Percentiles rank a stretch among this genome's conserved stretches.
Conservation (phyloP, 2,888 invertebrate genomes). For the Plusia festucae region DNA sequence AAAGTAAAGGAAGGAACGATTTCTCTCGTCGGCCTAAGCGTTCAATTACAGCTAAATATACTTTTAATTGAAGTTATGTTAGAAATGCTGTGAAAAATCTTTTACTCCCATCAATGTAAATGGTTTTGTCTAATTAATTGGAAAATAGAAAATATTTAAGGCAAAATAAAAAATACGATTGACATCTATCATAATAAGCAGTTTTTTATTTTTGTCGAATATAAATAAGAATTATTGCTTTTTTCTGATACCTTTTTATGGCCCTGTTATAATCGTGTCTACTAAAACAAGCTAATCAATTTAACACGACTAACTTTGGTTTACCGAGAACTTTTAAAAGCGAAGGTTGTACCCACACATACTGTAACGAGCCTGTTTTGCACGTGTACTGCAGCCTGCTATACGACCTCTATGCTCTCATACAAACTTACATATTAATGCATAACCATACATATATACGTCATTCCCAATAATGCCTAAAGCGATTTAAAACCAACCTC, state of each 20-base stretch:
- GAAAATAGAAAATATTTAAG: too few relatives aligned
- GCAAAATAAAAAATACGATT: too few relatives aligned
- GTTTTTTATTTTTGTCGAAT: too few relatives aligned
- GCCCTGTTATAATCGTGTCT: background rate
- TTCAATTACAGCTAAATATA: background rate
- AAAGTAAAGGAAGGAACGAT: background rate
- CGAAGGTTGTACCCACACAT: conserved; percentile 49
- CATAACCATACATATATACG: conserved; percentile 41
- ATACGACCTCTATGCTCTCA: conserved; percentile 42
- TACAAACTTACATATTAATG: conserved; percentile 49
- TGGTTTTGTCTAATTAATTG: too few relatives aligned
- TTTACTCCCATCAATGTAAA: background rate
- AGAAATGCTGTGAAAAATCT: background rate
- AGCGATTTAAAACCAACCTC: conserved; percentile 40
- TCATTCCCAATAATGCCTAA: conserved; percentile 30
- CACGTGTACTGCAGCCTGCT: conserved; percentile 34
- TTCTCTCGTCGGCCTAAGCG: background rate
- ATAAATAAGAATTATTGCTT: too few relatives aligned
- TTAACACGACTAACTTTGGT: conserved; percentile 25
- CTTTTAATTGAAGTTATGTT: background rate
- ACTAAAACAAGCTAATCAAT: conserved; percentile 22
- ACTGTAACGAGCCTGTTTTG: conserved; percentile 41
- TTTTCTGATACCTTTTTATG: background rate
- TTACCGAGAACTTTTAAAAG: conserved; percentile 43
- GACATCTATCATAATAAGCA: too few relatives aligned